phyloP scores from a whole-genome alignment of 2,888 invertebrate genomes.

The Pasiphila rectangulata region DNA sequence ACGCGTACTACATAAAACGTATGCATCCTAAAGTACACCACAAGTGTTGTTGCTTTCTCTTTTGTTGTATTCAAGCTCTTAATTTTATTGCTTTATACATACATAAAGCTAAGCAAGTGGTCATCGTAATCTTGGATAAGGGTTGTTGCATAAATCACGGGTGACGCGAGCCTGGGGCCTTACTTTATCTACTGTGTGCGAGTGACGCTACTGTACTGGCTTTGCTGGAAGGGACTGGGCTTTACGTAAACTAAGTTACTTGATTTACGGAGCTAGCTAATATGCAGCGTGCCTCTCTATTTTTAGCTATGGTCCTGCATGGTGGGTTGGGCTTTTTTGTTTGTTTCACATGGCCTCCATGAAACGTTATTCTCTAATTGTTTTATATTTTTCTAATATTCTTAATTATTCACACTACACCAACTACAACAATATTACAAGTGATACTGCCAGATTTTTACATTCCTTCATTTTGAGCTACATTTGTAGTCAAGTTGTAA shows the following conservation, averaged over 20 bases:
- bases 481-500: too few species aligned
- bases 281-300: too few species aligned
- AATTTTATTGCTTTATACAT: constrained; percentile 32
- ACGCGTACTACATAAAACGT: not conserved
- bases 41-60: constrained; percentile 1
- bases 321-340: too few species aligned
- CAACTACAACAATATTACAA: too few species aligned
- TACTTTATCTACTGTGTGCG: constrained; percentile 79
- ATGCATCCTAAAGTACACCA: not conserved
- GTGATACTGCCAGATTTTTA: too few species aligned
- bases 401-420: too few species aligned
- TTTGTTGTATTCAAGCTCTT: constrained; percentile 25
- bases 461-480: too few species aligned
- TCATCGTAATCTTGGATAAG: constrained; percentile 81
- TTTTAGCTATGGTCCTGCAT: too few species aligned
- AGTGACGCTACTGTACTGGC: constrained; percentile 60
- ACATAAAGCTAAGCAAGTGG: constrained; percentile 75
- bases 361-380: too few species aligned
- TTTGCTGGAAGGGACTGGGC: constrained; percentile 41
- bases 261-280: too few species aligned
- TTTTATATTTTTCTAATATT: too few species aligned
- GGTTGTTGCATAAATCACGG: constrained; percentile 77
- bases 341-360: too few species aligned
- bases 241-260: not conserved
- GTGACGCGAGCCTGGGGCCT: constrained; percentile 71